phyloP scores from a whole-genome alignment of 2,888 invertebrate genomes.

The Apamea crenata region DNA sequence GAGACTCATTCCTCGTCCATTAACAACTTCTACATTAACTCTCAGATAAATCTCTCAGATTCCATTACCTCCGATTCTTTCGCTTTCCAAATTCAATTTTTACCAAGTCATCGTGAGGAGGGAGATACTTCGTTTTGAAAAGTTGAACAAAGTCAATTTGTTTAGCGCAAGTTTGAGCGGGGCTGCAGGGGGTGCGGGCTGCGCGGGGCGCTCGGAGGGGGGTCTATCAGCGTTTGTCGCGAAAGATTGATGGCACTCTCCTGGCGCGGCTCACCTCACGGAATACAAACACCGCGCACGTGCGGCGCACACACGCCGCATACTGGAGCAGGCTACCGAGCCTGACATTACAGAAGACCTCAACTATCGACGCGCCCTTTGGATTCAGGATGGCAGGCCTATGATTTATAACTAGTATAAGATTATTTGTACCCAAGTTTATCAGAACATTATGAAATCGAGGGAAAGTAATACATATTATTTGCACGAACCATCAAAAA shows the following conservation, averaged over 20 bases:
- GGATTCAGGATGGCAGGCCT: too few relatives aligned
- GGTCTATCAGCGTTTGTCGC: slow-evolving; percentile 57
- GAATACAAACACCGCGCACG: slow-evolving; percentile 52
- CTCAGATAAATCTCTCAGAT: slow-evolving; percentile 45
- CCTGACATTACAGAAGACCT: slow-evolving; percentile 4
- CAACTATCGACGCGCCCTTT: not conserved
- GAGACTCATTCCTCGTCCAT: slow-evolving; percentile 21
- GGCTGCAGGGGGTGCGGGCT: not conserved
- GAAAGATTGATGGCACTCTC: slow-evolving; percentile 54
- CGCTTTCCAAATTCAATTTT: slow-evolving; percentile 51
- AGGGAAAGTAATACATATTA: not conserved
- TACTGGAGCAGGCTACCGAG: slow-evolving; percentile 20
- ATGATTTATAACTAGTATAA: not conserved
- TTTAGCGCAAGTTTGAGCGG: slow-evolving; percentile 48
- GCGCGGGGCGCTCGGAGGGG: not conserved
- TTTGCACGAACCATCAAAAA: not conserved
- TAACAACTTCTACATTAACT: slow-evolving; percentile 40
- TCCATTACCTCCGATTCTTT: slow-evolving; percentile 54
- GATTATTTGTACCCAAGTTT: not conserved
- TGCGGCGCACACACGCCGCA: slow-evolving; percentile 35
- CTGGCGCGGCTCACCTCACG: slow-evolving; percentile 15
- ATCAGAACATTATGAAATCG: not conserved
- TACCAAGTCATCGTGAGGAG: slow-evolving; percentile 48
- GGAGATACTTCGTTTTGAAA: slow-evolving; percentile 52
- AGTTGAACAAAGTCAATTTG: slow-evolving; percentile 60